Evolutionary conservation across 1,140 invertebrate genomes (phyloP), one percentile per base, ranked within the genome.

Genomic region (Micrasema longulum): DNA sequence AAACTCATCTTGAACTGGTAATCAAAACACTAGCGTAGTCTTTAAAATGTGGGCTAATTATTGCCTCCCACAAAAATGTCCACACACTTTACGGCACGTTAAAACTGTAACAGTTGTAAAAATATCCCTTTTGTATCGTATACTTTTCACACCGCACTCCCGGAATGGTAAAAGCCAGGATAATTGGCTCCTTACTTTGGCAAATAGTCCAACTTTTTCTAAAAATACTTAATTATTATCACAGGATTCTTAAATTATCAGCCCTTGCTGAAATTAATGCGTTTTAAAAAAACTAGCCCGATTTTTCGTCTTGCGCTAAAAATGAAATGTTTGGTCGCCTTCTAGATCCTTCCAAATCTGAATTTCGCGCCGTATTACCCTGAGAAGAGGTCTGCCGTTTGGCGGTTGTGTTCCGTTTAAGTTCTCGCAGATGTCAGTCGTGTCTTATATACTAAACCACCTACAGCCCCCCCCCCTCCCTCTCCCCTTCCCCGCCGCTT

Each of bases 1-100:
- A 84, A 85, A 74, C 84, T 85, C 84, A 85, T 85, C 36, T 20
- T 71, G 11, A 35, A 18, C 36, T n/a, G n/a, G n/a, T n/a, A n/a
- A n/a, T n/a, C n/a, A n/a, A n/a, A n/a, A n/a, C n/a, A n/a, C n/a
- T n/a, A n/a, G n/a, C n/a, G n/a, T n/a, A n/a, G n/a, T n/a, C n/a
- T n/a, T n/a, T n/a, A n/a, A n/a, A n/a, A n/a, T n/a, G n/a, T 43
- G 12, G 41, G 9, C 4, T 63, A 36, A 4, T 36, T 36, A 36
- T 57, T 57, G 31, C 53, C 18, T 20, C 36, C 12, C 26, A 57
- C 53, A 31, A 14, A 45, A 45, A n/a, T 45, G 10, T 45, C 41
- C 48, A 45, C 48, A 45, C 62, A 53, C 45, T 47, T 82, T 80
- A 84, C 73, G 80, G 80, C 76, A 83, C 82, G 79, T 80, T 76